Percentiles rank a stretch among this genome's conserved stretches.
Evolutionary conservation across 2,888 invertebrate genomes (phyloP).

Genomic region (Eurois occulta): DNA sequence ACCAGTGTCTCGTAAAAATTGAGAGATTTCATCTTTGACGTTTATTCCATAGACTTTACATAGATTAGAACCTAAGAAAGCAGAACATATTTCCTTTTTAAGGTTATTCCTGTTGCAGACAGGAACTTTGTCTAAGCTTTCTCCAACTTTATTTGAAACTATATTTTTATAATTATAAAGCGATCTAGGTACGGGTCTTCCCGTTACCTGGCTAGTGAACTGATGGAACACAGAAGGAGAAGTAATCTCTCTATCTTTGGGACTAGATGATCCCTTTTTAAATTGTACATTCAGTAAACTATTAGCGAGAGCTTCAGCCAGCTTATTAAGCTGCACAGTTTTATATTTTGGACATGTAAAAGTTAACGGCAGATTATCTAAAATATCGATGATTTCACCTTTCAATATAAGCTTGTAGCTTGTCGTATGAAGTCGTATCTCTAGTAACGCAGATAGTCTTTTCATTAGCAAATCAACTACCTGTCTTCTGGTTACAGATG

Average conservation of each 20-base stretch:
- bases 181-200: constrained; percentile 24
- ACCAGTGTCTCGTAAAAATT: constrained; percentile 41
- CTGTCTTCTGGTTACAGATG: constrained; percentile 12
- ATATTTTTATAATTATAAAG: constrained; percentile 21
- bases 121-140: constrained; percentile 44
- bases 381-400: constrained; percentile 69
- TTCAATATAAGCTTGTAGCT: constrained; percentile 69
- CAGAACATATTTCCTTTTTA: constrained; percentile 49
- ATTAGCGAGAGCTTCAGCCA: constrained; percentile 69
- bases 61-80: constrained; percentile 50
- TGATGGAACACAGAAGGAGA: constrained; percentile 12
- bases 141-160: constrained; percentile 36
- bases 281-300: constrained; percentile 60
- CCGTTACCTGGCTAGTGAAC: constrained; percentile 14
- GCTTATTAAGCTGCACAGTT: constrained; percentile 58
- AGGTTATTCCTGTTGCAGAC: constrained; percentile 46
- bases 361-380: constrained; percentile 63
- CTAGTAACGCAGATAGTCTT: constrained; percentile 46
- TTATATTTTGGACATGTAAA: constrained; percentile 31
- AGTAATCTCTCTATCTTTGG: not conserved
- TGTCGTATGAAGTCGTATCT: constrained; percentile 44
- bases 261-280: constrained; percentile 36
- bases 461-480: constrained; percentile 45
- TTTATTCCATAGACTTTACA: constrained; percentile 24
- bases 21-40: constrained; percentile 35